Evolutionary conservation across 2,888 invertebrate genomes (phyloP), one percentile per base, ranked within the genome.

Genomic region (Drosophila lacicola): DNA sequence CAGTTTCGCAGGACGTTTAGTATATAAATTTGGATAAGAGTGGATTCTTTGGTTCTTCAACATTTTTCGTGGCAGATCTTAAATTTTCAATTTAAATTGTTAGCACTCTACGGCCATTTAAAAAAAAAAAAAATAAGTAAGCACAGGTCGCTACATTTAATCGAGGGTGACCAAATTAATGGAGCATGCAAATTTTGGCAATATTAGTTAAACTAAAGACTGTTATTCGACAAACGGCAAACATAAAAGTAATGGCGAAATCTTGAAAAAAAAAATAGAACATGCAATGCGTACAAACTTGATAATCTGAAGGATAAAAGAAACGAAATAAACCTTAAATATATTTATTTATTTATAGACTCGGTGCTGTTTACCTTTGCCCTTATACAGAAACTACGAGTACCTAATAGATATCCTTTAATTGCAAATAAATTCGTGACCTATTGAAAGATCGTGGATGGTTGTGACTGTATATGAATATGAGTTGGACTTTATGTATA

Each of bases 21-120:
- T 66, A 56, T 42, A 51, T 50, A 42, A 44, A 19, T 44, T 37
- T 55, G 57, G 46, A 33, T 39, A 53, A 67, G 51, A 42, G 50
- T 67, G 21, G 33, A 45, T 54, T 64, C 37, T 49, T 61, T 57
- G 39, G 25, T 41, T 55, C 47, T 58, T 21, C 36, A 39, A 34
- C 21, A 42, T 8, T 8, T 19, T 36, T 36, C 14, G 11, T 13
- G 44, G 11, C 36, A 56, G 25, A 49, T 8, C 11, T 36, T 36
- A 19, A 33, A 53, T 56, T 69, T 80, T 77, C 88, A 88, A 68
- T 88, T 90, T 87, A 88, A 89, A 86, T 86, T 89, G 88, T 86
- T 84, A 84, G 82, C 87, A 75, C 39, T 68, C 60, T 44, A 68
- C 68, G 51, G 36, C 19, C 58, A 47, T 60, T 55, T 51, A 29